phyloP scores from a whole-genome alignment of 1,140 invertebrate genomes.

The Ylistrum balloti region DNA sequence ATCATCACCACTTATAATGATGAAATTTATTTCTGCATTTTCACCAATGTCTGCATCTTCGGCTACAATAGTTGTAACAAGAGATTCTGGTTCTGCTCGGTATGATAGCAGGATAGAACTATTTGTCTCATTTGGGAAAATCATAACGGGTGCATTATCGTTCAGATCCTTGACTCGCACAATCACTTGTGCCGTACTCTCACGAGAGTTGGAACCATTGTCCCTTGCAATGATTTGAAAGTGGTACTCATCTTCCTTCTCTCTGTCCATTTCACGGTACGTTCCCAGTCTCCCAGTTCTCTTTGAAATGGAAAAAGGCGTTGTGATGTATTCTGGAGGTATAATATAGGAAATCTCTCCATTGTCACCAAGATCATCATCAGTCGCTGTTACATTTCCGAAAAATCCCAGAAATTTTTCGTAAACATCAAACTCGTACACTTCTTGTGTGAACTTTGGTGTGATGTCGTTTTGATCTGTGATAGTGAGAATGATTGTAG shows the following conservation, averaged over 20 bases:
- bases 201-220: conserved; percentile 61
- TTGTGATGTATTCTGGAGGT: conserved; percentile 80
- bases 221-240: conserved; percentile 72
- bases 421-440: conserved; percentile 95
- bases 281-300: conserved; percentile 43
- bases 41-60: conserved; percentile 68
- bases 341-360: conserved; percentile 72
- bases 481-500: conserved; percentile 69
- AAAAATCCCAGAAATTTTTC: conserved; percentile 93
- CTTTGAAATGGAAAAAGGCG: conserved; percentile 62
- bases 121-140: conserved; percentile 72
- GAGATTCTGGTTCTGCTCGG: conserved; percentile 55
- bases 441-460: conserved; percentile 92
- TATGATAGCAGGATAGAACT: conserved; percentile 68
- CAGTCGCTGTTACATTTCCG: conserved; percentile 64
- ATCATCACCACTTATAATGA: conserved; percentile 65
- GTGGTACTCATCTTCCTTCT: conserved; percentile 62
- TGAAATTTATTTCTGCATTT: conserved; percentile 61
- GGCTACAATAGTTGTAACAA: conserved; percentile 70
- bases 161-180: conserved; percentile 78
- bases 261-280: conserved; percentile 64
- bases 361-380: conserved; percentile 65
- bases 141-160: conserved; percentile 78
- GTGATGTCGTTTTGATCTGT: conserved; percentile 96
- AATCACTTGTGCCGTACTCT: conserved; percentile 59